Percentiles rank a stretch among this genome's conserved stretches.
Evolutionary conservation across 2,888 invertebrate genomes (phyloP).

Genomic region (Meloe dianella): DNA sequence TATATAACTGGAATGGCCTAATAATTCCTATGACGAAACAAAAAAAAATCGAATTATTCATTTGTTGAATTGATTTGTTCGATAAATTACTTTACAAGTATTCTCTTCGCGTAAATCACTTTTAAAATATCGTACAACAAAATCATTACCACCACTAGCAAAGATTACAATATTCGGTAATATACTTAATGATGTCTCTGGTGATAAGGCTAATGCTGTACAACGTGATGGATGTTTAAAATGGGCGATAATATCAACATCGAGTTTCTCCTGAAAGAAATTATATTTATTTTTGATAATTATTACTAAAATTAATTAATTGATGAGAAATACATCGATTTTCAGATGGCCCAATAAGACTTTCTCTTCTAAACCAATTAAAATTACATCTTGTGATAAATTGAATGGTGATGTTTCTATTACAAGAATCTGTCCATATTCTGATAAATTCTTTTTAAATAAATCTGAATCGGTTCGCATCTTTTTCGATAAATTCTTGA

Average conservation of each 20-base stretch:
- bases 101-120: slow-evolving; percentile 63
- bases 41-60: slow-evolving; percentile 11
- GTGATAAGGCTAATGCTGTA: slow-evolving; percentile 66
- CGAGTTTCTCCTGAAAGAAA: slow-evolving; percentile 60
- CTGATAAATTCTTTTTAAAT: slow-evolving; percentile 60
- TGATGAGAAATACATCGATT: slow-evolving; percentile 61
- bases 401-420: slow-evolving; percentile 69
- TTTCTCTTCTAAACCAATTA: slow-evolving; percentile 65
- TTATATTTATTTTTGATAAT: slow-evolving; percentile 17
- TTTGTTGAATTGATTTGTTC: not conserved
- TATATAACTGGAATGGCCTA: slow-evolving; percentile 72
- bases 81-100: slow-evolving; percentile 58
- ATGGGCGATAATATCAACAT: slow-evolving; percentile 64
- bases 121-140: slow-evolving; percentile 63
- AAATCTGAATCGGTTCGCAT: not conserved
- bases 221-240: slow-evolving; percentile 65
- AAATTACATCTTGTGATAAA: slow-evolving; percentile 69
- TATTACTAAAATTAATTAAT: not conserved
- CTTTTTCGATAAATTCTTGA: not conserved
- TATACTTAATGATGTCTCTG: slow-evolving; percentile 66
- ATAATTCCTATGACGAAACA: slow-evolving; percentile 62
- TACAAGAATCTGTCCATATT: slow-evolving; percentile 62
- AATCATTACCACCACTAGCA: slow-evolving; percentile 65
- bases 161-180: slow-evolving; percentile 66
- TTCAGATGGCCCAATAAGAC: slow-evolving; percentile 64